Percentiles rank a stretch among this genome's conserved stretches.
Evolutionary conservation across 2,888 invertebrate genomes (phyloP).

Genomic region (Calameuta filiformis): DNA sequence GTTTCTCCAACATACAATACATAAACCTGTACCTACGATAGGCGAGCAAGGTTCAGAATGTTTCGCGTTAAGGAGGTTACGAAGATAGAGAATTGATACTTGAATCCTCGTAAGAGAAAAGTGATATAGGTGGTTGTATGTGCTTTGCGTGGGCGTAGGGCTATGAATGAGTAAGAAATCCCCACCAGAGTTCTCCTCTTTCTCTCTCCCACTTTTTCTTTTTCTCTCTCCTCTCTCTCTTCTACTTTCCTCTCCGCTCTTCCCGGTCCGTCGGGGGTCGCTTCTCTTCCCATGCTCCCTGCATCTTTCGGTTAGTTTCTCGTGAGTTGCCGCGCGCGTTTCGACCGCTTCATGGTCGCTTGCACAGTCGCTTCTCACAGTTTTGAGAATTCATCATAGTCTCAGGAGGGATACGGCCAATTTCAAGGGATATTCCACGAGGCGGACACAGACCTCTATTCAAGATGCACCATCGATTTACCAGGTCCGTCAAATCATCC

Average conservation of each 20-base stretch:
- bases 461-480: constrained; percentile 48
- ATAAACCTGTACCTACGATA: not conserved
- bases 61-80: not conserved
- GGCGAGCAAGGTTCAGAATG: not conserved
- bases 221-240: constrained; percentile 17
- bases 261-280: constrained; percentile 52
- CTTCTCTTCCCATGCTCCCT: constrained; percentile 45
- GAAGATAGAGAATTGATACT: not conserved
- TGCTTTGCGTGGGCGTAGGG: constrained; percentile 42
- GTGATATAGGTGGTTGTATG: not conserved
- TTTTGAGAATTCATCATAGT: not conserved
- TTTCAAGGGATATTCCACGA: constrained; percentile 4
- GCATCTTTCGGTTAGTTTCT: constrained; percentile 56
- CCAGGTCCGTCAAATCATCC: constrained; percentile 37
- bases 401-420: not conserved
- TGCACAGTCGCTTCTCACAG: constrained; percentile 1
- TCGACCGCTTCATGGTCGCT: constrained; percentile 22
- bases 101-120: not conserved
- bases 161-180: constrained; percentile 50
- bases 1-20: not conserved
- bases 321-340: constrained; percentile 50
- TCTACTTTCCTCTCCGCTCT: constrained; percentile 23
- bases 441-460: constrained; percentile 1
- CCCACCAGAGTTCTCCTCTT: constrained; percentile 33
- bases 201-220: constrained; percentile 3